A percentile compares a stretch with the other conserved stretches of the same genome.
phyloP scores from a whole-genome alignment of 2,888 invertebrate species.

The Stenodera caucasica region DNA sequence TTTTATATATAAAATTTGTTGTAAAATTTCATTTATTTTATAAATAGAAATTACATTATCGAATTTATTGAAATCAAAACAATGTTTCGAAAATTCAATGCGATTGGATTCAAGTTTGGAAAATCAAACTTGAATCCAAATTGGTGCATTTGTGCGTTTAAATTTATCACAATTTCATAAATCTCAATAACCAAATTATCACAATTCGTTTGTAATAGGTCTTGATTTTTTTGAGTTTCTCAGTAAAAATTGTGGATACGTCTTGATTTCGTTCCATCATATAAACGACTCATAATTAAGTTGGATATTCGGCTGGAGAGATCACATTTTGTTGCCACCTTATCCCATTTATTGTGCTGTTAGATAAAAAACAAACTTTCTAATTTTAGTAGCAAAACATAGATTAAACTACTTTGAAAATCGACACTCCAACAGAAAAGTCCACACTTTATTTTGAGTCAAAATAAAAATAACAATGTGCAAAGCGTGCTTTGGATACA shows the following conservation, averaged over 20 bases:
- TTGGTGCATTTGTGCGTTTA: constrained; percentile 11
- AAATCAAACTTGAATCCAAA: neutral
- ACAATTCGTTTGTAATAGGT: neutral
- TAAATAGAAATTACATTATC: neutral
- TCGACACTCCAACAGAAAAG: neutral
- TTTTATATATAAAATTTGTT: neutral
- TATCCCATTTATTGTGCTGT: constrained; percentile 47
- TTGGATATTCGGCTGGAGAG: constrained; percentile 40
- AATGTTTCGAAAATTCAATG: constrained; percentile 3
- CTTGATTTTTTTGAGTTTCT: neutral
- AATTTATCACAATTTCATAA: constrained; percentile 7
- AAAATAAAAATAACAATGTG: constrained; percentile 15
- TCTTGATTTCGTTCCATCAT: neutral
- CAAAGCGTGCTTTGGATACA: constrained; percentile 9
- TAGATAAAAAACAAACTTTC: constrained; percentile 40
- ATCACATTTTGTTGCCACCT: constrained; percentile 48
- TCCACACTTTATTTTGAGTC: neutral
- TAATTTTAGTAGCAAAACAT: constrained; percentile 2
- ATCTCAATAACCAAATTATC: constrained; percentile 4
- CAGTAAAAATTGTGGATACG: no score
- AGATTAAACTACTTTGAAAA: neutral
- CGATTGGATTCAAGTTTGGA: constrained; percentile 1
- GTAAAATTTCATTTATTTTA: neutral
- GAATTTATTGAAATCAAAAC: neutral
- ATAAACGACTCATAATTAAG: constrained; percentile 20